Evolutionary conservation across 1,140 invertebrate species (phyloP), one percentile per base, ranked within the genome.

Genomic region (Ericerus pela): DNA sequence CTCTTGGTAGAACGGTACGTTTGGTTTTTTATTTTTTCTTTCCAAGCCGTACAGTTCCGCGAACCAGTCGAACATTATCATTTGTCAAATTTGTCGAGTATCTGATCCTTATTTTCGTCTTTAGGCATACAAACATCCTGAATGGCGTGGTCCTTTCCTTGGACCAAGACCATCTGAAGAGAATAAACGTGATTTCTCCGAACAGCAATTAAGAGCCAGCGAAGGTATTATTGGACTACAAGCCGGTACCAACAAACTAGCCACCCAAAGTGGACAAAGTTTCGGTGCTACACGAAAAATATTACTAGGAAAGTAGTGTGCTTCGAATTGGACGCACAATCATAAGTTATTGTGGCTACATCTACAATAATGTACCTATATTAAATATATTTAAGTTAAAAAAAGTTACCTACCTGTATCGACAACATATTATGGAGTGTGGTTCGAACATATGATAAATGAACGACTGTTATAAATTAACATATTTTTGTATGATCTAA

Each of bases 211-310:
- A 55, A 78, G 83, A 58, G 91, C 91, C 57, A 92, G 93, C 11
- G 81, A 96, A 68, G 80, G 79, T 38, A 75, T 95, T 43, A 90
- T 96, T 64, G 91, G 91, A 63, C 79, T 97, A 12, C 94, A 97
- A 73, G 90, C 90, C 63, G 94, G 94, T n/a, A 81, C 79, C 63
- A 97, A 97, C 78, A 93, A 93, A 68, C 92, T 91, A 33, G 91
- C 91, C 59, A 86, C 86, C 41, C 90, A 94, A 72, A 80, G 86
- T 38, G 95, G 95, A 2, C 82, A 88, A 68, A 97, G 83, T 70
- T 80, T 97, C 56, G 94, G 94, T 54, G 94, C 93, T 61, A 84
- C 83, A 58, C 79, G 87, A 67, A 88, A 88, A 71, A 89, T 89
- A 70, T 74, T 90, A 61, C 76, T 89, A 63, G 85, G 85, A 74